A percentile compares a stretch with the other conserved stretches of the same genome.
Conservation (phyloP, 2,797 vertebrate species). For the Coluber constrictor region DNA sequence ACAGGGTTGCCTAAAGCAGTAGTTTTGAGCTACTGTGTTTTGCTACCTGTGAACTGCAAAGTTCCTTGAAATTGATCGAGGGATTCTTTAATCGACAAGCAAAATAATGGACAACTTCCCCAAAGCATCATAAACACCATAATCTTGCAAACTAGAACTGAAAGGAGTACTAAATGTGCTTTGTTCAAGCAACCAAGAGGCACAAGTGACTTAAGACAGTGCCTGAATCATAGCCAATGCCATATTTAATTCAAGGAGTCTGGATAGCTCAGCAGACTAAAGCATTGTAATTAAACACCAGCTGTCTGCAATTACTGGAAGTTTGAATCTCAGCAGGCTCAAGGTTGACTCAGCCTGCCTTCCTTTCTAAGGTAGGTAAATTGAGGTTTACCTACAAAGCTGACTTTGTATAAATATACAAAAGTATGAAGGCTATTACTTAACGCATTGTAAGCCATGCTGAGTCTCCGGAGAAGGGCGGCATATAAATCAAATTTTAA, state of each 20-base stretch:
- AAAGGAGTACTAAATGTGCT: not conserved
- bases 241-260: not conserved
- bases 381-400: too few species aligned
- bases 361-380: too few species aligned
- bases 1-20: not conserved
- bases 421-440: too few species aligned
- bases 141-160: not conserved
- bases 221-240: not conserved
- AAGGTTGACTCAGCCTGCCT: too few species aligned
- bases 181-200: not conserved
- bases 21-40: slow-evolving; percentile 11
- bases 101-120: not conserved
- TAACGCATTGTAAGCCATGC: too few species aligned
- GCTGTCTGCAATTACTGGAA: too few species aligned
- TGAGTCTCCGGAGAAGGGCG: too few species aligned
- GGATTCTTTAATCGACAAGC: not conserved
- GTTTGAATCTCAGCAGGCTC: too few species aligned
- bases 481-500: too few species aligned
- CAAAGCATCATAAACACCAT: not conserved
- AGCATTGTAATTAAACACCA: too few species aligned
- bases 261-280: too few species aligned
- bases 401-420: too few species aligned
- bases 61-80: not conserved
- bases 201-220: not conserved
- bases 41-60: not conserved